Evolutionary conservation across 64 coral and sea anemone genomes (phyloP), one percentile per base, ranked within the genome.

Genomic region (Montipora cactus): DNA sequence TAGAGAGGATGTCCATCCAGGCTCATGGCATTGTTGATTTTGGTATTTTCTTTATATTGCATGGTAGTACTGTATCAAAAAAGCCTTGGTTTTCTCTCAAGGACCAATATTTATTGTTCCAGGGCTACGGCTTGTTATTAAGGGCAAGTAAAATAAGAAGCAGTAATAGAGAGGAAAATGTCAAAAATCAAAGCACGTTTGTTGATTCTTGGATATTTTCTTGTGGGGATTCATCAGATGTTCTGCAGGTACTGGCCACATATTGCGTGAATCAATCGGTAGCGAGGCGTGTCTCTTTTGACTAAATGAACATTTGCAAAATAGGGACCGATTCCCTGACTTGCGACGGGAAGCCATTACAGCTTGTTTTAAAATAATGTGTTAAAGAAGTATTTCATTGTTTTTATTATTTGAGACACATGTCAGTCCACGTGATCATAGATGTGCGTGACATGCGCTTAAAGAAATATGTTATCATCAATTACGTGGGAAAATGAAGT

Each of bases 391-490:
- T 37, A 37, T 37, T 37, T 37, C 37, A 37, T 37, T 37, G 37
- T 37, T 37, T 37, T 37, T 37, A 37, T 37, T 37, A 37, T 37
- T 37, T 37, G 37, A 37, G 82, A 86, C 82, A 86, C 64, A 86
- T 86, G 82, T 86, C 66, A 66, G 68, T 86, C 82, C 18, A 44
- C 45, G 15, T 12, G 82, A 86, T 86, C 62, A 71, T 44, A 68
- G 37, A 67, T 67, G 44, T 70, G 64, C 66, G 82, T 86, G 66
- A 86, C 68, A 16, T 18, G 64, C 16, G 62, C 66, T 86, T 51
- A 71, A 44, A 48, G 19, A 66, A 72, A 86, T 12, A 6, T 86
- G 0, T 51, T 66, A 86, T 72, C 66, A 72, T 50, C 81, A 85
- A 69, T 85, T 85, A 70, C 61, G 62, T 7, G 16, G 20, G 81